Conservation (phyloP, 2,113 vertebrate species). For the Cryptomyrus ogoouensis region DNA sequence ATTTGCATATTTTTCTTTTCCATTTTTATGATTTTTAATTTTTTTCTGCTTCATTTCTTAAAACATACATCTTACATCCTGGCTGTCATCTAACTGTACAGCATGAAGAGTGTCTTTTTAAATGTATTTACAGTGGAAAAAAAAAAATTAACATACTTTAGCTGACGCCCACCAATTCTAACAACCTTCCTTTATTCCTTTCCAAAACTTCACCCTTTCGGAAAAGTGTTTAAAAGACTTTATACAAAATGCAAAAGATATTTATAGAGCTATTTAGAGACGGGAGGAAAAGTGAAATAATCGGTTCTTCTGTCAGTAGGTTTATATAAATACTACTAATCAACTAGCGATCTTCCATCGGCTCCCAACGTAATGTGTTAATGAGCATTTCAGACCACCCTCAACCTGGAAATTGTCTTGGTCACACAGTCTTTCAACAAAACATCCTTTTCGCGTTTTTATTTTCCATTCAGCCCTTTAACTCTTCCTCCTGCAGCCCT, state of each 20-base stretch:
- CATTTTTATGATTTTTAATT: slow-evolving; percentile 17
- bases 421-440: not conserved
- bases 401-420: not conserved
- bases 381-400: not conserved
- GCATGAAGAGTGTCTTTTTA: slow-evolving; percentile 14
- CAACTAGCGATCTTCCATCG: not conserved
- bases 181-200: not conserved
- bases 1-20: slow-evolving; percentile 28
- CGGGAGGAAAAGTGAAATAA: not conserved
- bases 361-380: not conserved
- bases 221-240: not conserved
- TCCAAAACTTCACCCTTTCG: not conserved
- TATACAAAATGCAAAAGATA: slow-evolving; percentile 18
- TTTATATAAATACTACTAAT: slow-evolving; percentile 2
- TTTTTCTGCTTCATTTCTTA: slow-evolving; percentile 9
- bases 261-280: slow-evolving; percentile 2
- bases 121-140: slow-evolving; percentile 29
- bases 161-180: slow-evolving; percentile 6
- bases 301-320: not conserved
- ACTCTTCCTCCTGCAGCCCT: not conserved
- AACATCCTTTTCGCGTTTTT: not conserved
- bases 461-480: slow-evolving; percentile 18
- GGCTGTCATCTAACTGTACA: slow-evolving; percentile 35
- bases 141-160: slow-evolving; percentile 21
- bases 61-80: slow-evolving; percentile 33